Conservation (phyloP, 2,888 invertebrate species). For the Resseliella maxima region DNA sequence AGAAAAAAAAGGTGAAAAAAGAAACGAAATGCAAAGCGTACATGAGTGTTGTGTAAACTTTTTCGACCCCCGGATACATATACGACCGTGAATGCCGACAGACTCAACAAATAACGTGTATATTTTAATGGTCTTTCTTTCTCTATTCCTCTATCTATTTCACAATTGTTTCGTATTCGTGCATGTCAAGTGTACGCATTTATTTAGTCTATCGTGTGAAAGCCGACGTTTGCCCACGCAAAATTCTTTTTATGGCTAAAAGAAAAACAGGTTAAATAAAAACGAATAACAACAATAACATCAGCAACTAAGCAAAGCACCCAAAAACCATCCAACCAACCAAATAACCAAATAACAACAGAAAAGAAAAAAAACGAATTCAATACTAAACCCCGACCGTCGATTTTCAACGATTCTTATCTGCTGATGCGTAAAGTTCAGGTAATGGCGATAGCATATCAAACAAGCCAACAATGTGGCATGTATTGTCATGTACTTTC, state of each 20-base stretch:
- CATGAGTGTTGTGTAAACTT: background rate
- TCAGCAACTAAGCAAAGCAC: too few relatives aligned
- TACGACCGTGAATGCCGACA: constrained; percentile 24
- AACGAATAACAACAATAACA: background rate
- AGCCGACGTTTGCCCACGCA: constrained; percentile 1
- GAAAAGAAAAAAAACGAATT: background rate
- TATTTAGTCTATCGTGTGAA: constrained; percentile 48
- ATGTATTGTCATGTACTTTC: background rate
- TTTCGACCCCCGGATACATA: constrained; percentile 33
- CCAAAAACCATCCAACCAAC: background rate
- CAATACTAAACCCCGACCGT: background rate
- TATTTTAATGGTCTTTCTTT: background rate
- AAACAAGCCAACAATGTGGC: background rate
- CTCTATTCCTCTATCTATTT: background rate
- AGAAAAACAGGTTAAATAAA: background rate
- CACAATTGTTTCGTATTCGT: background rate
- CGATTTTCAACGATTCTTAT: constrained; percentile 37
- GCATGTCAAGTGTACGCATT: background rate
- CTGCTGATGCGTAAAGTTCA: constrained; percentile 45
- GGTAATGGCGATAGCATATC: background rate
- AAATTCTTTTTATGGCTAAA: background rate
- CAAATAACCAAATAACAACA: background rate
- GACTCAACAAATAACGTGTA: constrained; percentile 43
- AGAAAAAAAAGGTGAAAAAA: background rate
- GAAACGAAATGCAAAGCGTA: background rate